These are phyloP conservation scores for Bathynomus jamesi DNA, from an alignment of 1,140 invertebrate species.

Conservation along the genomic window DNA sequence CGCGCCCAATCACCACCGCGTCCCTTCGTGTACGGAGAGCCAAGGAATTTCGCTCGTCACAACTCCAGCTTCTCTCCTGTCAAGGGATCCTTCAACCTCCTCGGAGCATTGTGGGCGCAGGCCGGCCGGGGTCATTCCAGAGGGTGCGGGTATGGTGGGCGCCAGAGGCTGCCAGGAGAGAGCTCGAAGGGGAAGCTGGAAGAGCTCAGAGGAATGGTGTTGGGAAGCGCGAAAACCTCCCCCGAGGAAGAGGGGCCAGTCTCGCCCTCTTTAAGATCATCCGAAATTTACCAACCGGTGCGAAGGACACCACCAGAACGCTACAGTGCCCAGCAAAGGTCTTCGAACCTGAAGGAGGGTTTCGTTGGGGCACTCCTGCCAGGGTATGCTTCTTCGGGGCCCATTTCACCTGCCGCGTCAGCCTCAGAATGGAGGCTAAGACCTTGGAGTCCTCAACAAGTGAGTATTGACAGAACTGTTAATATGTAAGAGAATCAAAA, in stretches of 20 bases:
- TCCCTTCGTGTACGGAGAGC: not conserved
- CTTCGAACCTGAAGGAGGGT: not conserved
- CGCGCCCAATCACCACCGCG: constrained; percentile 7
- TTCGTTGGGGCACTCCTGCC: not conserved
- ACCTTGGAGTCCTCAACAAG: not conserved
- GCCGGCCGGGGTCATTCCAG: not conserved
- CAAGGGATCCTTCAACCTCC: not conserved
- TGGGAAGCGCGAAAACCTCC: not conserved
- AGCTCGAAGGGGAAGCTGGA: not conserved
- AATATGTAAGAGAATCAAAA: too few species aligned
- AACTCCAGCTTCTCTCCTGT: not conserved
- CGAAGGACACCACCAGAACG: not conserved
- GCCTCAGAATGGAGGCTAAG: not conserved
- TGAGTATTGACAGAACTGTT: too few species aligned
- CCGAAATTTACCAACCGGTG: not conserved
- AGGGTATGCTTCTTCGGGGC: not conserved
- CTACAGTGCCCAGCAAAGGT: not conserved
- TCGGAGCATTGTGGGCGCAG: not conserved
- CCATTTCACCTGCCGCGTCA: too few species aligned
- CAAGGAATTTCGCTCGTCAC: not conserved
- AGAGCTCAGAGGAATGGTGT: not conserved
- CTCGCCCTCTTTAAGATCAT: not conserved
- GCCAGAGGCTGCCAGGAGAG: not conserved
- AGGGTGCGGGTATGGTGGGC: not conserved
- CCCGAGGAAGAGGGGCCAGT: not conserved